Evolutionary conservation across 2,113 vertebrate genomes (phyloP), one percentile per base, ranked within the genome.

Genomic region (Anser brachyrhynchus): DNA sequence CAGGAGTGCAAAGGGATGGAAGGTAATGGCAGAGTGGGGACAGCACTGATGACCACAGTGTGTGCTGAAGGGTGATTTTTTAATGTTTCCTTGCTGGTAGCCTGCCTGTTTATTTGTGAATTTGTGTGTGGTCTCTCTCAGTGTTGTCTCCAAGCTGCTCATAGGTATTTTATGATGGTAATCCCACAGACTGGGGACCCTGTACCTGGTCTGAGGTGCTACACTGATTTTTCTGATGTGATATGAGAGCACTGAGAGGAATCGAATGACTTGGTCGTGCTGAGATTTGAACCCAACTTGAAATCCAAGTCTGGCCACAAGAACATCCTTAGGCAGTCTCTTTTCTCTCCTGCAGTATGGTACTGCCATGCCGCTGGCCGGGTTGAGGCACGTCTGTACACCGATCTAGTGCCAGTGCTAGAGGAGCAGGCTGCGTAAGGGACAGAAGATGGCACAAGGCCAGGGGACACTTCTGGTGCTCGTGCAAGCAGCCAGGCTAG

Each of bases 201-300:
- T 20, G 35, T 65, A 69, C 9, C 7, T 46, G 14, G 17, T n/a
- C 66, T 49, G 44, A n/a, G 44, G 29, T 49, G 44, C 44, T 44
- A 29, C 58, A 6, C 18, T 17, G 31, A 26, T 13, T 46, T 33
- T 44, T 23, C 39, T 58, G 72, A 26, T 59, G 41, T 29, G 16
- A 55, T 12, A 1, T 2, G 71, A 73, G 55, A 26, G 33, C 43
- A 35, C 64, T 16, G 76, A 46, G 55, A 61, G 43, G 51, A 83
- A 66, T 3, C 2, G 2, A 84, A 55, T 0, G 0, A 26, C 8
- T 67, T 46, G 29, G 35, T 58, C 62, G 43, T 62, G 44, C 69
- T 58, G 55, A 20, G 37, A 35, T 49, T 35, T 62, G 58, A 85
- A n/a, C 35, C 23, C 11, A 35, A 33, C 41, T 49, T 35, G 59